Evolutionary conservation across 2,888 invertebrate species (phyloP).

Genomic region (Dasysyrphus tricinctus): DNA sequence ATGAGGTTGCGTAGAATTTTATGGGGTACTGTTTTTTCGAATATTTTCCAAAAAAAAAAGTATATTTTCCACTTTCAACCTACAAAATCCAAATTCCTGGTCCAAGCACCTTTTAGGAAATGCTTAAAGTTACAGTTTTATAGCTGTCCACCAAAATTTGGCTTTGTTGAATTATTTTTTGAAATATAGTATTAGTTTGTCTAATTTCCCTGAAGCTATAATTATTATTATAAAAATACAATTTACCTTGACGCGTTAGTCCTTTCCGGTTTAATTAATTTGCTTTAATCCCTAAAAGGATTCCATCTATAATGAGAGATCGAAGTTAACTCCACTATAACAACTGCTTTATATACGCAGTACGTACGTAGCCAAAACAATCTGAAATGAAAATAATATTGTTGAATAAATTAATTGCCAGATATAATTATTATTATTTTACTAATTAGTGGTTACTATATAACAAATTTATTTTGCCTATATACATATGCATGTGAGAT

Average conservation of each 20-base stretch:
- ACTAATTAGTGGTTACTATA: slow-evolving; percentile 63
- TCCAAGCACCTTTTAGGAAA: too few relatives aligned
- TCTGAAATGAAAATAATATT: slow-evolving; percentile 69
- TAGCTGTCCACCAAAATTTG: too few relatives aligned
- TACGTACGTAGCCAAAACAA: slow-evolving; percentile 28
- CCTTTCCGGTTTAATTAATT: slow-evolving; percentile 59
- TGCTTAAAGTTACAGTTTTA: too few relatives aligned
- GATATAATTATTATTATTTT: slow-evolving; percentile 64
- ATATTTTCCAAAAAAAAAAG: too few relatives aligned
- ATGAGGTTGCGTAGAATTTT: too few relatives aligned
- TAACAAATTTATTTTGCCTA: not conserved
- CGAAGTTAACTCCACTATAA: slow-evolving; percentile 1
- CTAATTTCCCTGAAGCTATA: too few relatives aligned
- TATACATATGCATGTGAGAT: not conserved
- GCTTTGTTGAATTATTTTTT: too few relatives aligned
- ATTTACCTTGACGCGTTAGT: slow-evolving; percentile 65
- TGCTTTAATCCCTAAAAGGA: slow-evolving; percentile 59
- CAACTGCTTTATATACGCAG: not conserved
- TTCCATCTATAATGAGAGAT: slow-evolving; percentile 37
- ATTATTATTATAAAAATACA: not conserved
- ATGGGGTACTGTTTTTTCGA: too few relatives aligned
- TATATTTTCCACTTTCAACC: too few relatives aligned
- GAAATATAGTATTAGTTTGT: too few relatives aligned
- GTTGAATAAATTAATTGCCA: slow-evolving; percentile 70
- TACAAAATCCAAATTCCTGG: too few relatives aligned